phyloP scores from a whole-genome alignment of 2,797 vertebrate species.

The Argentina silus region DNA sequence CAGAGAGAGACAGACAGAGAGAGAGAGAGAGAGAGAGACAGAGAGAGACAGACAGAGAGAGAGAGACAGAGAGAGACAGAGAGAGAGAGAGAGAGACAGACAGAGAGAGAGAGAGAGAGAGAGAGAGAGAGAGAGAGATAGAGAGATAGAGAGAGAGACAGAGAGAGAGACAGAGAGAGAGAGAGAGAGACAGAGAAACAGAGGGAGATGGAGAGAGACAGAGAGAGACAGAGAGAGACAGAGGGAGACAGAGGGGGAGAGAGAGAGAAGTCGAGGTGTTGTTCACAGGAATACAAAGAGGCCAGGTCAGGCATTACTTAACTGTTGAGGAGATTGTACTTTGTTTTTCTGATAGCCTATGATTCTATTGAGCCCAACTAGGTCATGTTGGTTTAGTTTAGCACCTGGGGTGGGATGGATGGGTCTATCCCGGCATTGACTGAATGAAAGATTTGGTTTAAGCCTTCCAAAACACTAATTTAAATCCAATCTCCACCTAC shows the following conservation, averaged over 20 bases:
- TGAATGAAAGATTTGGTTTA: constrained; percentile 22
- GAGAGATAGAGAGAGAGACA: not conserved
- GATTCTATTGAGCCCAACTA: not conserved
- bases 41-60: constrained; percentile 21
- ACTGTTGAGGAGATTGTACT: not conserved
- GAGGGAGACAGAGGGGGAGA: not conserved
- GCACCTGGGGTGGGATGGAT: constrained; percentile 5
- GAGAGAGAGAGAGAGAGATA: not conserved
- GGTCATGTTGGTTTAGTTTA: not conserved
- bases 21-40: not conserved
- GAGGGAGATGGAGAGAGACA: too few relatives aligned
- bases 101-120: not conserved
- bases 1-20: constrained; percentile 3
- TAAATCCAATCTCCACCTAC: not conserved
- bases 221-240: not conserved
- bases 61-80: constrained; percentile 15
- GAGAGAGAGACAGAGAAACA: not conserved
- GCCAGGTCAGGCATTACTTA: not conserved
- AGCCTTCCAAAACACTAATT: constrained; percentile 12
- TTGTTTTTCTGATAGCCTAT: not conserved
- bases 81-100: not conserved
- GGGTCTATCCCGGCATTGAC: constrained; percentile 1
- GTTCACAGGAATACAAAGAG: too few relatives aligned
- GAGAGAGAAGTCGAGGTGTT: not conserved
- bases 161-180: not conserved